These are phyloP conservation scores for Pygoscelis adeliae DNA, from an alignment of 2,113 vertebrate species.

Conservation along the genomic window DNA sequence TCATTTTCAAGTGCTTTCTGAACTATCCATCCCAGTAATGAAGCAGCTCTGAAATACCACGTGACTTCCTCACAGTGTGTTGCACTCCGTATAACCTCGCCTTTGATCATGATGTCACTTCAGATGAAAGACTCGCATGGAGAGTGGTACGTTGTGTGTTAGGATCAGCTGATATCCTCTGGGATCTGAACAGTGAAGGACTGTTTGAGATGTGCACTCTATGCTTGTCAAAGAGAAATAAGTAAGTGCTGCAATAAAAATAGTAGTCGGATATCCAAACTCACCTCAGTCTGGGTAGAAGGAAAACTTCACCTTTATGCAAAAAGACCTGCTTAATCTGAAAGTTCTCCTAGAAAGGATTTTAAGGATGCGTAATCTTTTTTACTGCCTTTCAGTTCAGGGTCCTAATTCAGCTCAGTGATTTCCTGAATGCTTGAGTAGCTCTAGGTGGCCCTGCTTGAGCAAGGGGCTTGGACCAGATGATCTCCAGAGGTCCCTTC, in stretches of 20 bases:
- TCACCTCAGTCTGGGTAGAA: not conserved
- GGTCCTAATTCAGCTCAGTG: not conserved
- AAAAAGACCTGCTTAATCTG: not conserved
- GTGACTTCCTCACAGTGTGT: not conserved
- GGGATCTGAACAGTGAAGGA: not conserved
- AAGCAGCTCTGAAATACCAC: not conserved
- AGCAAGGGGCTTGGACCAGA: not conserved
- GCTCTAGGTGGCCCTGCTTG: not conserved
- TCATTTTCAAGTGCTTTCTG: conserved; percentile 21
- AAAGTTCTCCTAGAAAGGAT: not conserved
- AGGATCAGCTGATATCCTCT: not conserved
- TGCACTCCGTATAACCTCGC: not conserved
- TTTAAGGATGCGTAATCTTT: not conserved
- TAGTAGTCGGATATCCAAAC: not conserved
- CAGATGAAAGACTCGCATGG: not conserved
- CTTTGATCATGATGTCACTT: conserved; percentile 51
- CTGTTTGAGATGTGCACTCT: not conserved
- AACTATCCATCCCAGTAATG: not conserved
- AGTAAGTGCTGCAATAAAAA: not conserved
- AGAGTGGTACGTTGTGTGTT: not conserved
- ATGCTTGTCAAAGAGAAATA: not conserved
- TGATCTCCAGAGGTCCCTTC: not conserved
- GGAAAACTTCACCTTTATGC: not conserved
- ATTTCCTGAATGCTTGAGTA: not conserved
- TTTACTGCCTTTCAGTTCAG: not conserved